Conservation (phyloP, 2,113 vertebrate genomes). For the Sebastes schlegelii region DNA sequence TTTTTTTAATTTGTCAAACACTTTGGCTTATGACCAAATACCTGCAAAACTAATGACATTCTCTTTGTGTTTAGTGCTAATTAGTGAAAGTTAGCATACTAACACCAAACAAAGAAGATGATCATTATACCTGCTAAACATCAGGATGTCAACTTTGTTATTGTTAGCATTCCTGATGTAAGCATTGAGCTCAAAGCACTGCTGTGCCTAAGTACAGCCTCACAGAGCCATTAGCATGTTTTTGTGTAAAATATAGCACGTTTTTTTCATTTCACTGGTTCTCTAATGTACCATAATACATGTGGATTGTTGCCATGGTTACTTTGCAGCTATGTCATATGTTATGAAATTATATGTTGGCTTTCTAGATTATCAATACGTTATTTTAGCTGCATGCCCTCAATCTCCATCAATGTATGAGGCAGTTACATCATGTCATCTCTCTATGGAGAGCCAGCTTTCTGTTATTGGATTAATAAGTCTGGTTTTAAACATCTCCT, state of each 20-base stretch:
- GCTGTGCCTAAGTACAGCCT: not conserved
- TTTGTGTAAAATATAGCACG: not conserved
- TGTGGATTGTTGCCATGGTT: not conserved
- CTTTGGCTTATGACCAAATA: not conserved
- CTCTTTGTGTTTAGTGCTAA: not conserved
- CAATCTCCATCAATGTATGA: not conserved
- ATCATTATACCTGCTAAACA: not conserved
- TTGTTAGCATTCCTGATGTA: not conserved
- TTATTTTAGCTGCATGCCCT: not conserved
- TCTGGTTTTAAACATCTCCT: constrained; percentile 19
- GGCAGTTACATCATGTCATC: not conserved
- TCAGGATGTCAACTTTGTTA: not conserved
- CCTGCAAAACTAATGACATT: not conserved
- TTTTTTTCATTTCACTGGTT: not conserved
- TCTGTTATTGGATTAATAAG: constrained; percentile 20
- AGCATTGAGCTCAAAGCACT: not conserved
- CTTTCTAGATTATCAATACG: not conserved
- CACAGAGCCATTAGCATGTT: not conserved
- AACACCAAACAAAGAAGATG: not conserved
- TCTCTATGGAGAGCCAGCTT: not conserved
- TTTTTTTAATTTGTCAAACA: not conserved
- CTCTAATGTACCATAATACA: no score
- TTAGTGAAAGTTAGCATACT: not conserved
- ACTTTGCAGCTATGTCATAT: not conserved
- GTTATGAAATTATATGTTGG: not conserved